A percentile compares a stretch with the other conserved stretches of the same genome.
phyloP scores from a whole-genome alignment of 2,797 vertebrate species.

The Brotula barbata region DNA sequence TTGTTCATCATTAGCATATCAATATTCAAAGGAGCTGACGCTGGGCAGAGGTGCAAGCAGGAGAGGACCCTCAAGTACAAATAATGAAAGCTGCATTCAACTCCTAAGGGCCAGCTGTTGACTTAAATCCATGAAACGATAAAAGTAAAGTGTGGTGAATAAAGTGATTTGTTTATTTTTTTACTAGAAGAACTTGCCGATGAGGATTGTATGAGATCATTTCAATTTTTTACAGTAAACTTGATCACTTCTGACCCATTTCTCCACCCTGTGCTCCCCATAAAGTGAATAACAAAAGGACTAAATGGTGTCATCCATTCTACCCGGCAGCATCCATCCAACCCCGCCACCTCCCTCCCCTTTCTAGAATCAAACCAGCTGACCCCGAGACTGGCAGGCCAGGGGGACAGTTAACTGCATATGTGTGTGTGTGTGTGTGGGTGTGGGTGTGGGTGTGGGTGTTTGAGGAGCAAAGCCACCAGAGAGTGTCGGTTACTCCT shows the following conservation, averaged over 20 bases:
- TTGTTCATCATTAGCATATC: slow-evolving; percentile 85
- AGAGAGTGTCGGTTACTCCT: slow-evolving; percentile 75
- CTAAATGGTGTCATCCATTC: slow-evolving; percentile 64
- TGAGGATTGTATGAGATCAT: slow-evolving; percentile 10
- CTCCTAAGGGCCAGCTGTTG: slow-evolving; percentile 62
- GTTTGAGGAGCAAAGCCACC: slow-evolving; percentile 59
- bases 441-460: slow-evolving; percentile 28
- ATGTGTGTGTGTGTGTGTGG: slow-evolving; percentile 35
- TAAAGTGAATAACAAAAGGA: slow-evolving; percentile 65
- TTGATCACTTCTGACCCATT: slow-evolving; percentile 32
- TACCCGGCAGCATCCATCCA: slow-evolving; percentile 30
- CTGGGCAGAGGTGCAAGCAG: slow-evolving; percentile 66
- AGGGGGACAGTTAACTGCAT: slow-evolving; percentile 64
- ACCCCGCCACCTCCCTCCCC: slow-evolving; percentile 28
- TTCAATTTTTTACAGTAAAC: slow-evolving; percentile 30
- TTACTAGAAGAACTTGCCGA: too few relatives aligned
- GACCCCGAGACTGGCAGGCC: slow-evolving; percentile 68
- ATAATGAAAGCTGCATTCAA: slow-evolving; percentile 50
- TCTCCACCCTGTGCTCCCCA: slow-evolving; percentile 6
- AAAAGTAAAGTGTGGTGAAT: slow-evolving; percentile 11
- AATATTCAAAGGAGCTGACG: slow-evolving; percentile 78
- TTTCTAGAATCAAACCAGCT: slow-evolving; percentile 58
- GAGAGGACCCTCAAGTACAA: slow-evolving; percentile 59
- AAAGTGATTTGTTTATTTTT: slow-evolving; percentile 2
- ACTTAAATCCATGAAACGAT: slow-evolving; percentile 40